Conservation (phyloP, 2,113 vertebrate genomes). For the Bos indicus region DNA sequence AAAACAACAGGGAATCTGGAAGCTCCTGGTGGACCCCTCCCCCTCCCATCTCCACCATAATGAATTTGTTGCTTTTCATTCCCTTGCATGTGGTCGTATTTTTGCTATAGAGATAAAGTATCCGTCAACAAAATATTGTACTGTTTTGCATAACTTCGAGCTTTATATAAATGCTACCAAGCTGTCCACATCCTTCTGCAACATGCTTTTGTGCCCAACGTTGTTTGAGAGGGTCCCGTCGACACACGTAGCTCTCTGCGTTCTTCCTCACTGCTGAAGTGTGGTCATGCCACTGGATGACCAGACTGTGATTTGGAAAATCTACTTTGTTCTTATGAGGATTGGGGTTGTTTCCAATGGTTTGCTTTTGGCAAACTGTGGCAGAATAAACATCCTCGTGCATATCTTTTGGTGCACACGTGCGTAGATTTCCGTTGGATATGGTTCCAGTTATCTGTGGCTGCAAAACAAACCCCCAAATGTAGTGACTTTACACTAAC, state of each 20-base stretch:
- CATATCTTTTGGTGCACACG: not conserved
- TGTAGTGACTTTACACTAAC: not conserved
- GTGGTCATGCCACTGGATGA: not conserved
- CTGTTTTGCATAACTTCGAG: slow-evolving; percentile 40
- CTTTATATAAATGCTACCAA: slow-evolving; percentile 34
- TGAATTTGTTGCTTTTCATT: not conserved
- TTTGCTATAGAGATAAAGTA: slow-evolving; percentile 37
- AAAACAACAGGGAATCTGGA: not conserved
- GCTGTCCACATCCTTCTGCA: not conserved
- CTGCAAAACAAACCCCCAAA: slow-evolving; percentile 28
- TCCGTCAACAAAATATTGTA: slow-evolving; percentile 46
- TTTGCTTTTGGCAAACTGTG: slow-evolving; percentile 30
- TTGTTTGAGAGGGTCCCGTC: not conserved
- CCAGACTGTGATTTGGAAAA: not conserved
- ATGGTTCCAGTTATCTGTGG: slow-evolving; percentile 36
- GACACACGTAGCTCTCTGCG: not conserved
- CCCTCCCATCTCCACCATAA: not conserved
- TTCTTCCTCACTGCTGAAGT: not conserved
- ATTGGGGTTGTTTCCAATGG: slow-evolving; percentile 4
- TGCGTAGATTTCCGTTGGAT: slow-evolving; percentile 37
- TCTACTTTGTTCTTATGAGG: not conserved
- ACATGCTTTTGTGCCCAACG: not conserved
- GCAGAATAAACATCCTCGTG: not conserved
- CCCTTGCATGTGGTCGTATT: slow-evolving; percentile 23
- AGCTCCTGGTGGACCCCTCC: not conserved